Conservation (phyloP, 2,797 vertebrate species). For the Amazona ochrocephala region DNA sequence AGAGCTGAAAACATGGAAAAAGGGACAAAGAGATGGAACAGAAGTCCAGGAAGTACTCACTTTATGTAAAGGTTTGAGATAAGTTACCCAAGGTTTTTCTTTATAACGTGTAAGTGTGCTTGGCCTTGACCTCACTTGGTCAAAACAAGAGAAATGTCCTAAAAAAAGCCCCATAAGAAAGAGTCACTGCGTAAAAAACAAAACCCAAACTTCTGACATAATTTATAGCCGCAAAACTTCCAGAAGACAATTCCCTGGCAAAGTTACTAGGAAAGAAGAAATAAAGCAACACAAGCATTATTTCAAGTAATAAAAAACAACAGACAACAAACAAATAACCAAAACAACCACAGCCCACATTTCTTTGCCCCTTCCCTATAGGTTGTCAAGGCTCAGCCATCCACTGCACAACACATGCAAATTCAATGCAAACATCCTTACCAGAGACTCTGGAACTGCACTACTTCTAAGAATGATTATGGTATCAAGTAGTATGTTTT, state of each 20-base stretch:
- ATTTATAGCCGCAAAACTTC: background rate
- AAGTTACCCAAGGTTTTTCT: background rate
- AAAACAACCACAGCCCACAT: background rate
- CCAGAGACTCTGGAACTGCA: background rate
- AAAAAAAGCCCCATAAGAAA: background rate
- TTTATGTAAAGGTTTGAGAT: background rate
- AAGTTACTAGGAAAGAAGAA: background rate
- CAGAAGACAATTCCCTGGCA: background rate
- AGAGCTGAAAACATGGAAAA: background rate
- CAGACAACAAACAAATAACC: background rate
- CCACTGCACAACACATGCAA: background rate
- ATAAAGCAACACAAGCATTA: background rate
- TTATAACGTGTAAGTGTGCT: background rate
- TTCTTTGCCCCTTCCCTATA: background rate
- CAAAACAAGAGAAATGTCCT: background rate
- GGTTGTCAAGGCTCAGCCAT: background rate
- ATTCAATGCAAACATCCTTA: background rate
- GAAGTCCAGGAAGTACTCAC: background rate
- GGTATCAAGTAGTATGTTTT: background rate
- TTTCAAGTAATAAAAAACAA: background rate
- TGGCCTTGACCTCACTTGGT: background rate
- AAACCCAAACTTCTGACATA: background rate
- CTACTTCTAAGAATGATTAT: background rate
- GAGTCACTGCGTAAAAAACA: rapidly evolving
- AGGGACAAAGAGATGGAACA: background rate